Evolutionary conservation across 2,797 vertebrate species (phyloP).

Genomic region (Spondyliosoma cantharus): DNA sequence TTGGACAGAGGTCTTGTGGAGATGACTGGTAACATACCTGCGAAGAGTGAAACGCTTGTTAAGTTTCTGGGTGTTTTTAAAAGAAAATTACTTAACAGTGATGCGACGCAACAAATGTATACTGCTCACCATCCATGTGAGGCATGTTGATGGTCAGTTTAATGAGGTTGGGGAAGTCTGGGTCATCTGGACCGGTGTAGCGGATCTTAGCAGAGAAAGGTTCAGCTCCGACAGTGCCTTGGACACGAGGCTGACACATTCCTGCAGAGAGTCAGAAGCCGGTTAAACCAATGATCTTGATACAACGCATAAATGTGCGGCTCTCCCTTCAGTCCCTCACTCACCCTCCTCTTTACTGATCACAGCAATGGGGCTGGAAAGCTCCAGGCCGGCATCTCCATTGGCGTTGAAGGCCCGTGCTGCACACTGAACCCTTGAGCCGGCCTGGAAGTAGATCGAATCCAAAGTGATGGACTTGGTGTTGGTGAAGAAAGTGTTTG

Average conservation of each 20-base stretch:
- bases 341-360: slow-evolving; percentile 88
- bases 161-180: slow-evolving; percentile 88
- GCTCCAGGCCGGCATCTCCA: slow-evolving; percentile 86
- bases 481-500: slow-evolving; percentile 90
- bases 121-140: slow-evolving; percentile 87
- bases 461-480: slow-evolving; percentile 89
- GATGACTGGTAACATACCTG: slow-evolving; percentile 90
- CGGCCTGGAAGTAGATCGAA: slow-evolving; percentile 89
- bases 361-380: slow-evolving; percentile 83
- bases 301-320: not conserved
- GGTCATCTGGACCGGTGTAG: slow-evolving; percentile 87
- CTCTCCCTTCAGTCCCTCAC: slow-evolving; percentile 20
- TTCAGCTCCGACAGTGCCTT: slow-evolving; percentile 88
- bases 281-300: not conserved
- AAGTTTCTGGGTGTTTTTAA: not conserved
- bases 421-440: slow-evolving; percentile 87
- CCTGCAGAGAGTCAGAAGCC: slow-evolving; percentile 69
- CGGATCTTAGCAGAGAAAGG: slow-evolving; percentile 90
- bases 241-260: slow-evolving; percentile 86
- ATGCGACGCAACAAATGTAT: not conserved
- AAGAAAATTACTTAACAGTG: too few species aligned
- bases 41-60: slow-evolving; percentile 5
- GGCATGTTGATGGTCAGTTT: slow-evolving; percentile 88
- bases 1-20: slow-evolving; percentile 88
- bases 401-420: slow-evolving; percentile 86